Conservation (phyloP, 2,888 invertebrate genomes). For the Tipula helvola region DNA sequence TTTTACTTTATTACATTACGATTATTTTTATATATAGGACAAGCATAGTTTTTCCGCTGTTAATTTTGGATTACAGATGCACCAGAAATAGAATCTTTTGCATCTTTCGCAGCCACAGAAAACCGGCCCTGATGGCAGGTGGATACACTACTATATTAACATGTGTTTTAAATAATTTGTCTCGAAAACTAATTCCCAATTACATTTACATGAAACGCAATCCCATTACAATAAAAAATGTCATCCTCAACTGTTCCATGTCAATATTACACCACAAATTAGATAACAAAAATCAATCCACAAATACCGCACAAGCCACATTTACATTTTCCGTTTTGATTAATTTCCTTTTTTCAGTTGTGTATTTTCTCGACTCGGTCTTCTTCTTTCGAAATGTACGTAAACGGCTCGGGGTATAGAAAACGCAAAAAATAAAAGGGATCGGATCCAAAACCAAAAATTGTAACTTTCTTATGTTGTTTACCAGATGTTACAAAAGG, state of each 20-base stretch:
- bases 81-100: no score
- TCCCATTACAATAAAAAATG: background rate
- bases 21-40: no score
- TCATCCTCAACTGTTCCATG: slow-evolving; percentile 5
- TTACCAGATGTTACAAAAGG: slow-evolving; percentile 37
- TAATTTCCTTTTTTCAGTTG: background rate
- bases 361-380: background rate
- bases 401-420: background rate
- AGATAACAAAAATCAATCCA: background rate
- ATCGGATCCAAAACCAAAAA: background rate
- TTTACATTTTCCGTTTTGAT: background rate
- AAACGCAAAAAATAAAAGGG: slow-evolving; percentile 7
- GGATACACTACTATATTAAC: no score
- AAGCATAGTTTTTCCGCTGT: no score
- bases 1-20: no score
- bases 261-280: background rate
- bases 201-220: no score
- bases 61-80: no score
- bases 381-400: background rate
- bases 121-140: no score
- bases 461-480: background rate
- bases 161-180: no score
- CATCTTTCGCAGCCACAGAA: no score
- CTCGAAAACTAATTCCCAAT: background rate
- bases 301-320: background rate